Evolutionary conservation across 1,140 invertebrate genomes (phyloP).

Genomic region (Magallana ariakensis): DNA sequence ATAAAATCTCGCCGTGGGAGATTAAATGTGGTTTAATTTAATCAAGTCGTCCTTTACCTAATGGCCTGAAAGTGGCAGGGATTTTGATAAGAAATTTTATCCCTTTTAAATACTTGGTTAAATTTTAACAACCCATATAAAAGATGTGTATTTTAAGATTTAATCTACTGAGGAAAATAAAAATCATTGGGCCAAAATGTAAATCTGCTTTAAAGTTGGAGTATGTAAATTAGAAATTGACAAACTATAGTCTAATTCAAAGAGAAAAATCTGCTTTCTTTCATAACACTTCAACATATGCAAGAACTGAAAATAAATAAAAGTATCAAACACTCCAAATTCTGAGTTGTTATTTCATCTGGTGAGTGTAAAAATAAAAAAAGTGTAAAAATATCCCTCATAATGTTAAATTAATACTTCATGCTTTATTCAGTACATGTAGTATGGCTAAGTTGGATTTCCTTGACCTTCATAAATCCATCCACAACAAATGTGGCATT

Average conservation of each 20-base stretch:
- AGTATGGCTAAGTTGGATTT: too few species aligned
- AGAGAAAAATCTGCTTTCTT: background rate
- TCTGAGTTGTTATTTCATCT: too few species aligned
- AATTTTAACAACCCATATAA: slow-evolving; percentile 18
- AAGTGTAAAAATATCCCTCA: too few species aligned
- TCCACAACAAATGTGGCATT: too few species aligned
- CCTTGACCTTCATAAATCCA: too few species aligned
- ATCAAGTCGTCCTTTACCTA: background rate
- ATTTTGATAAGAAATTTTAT: slow-evolving; percentile 29
- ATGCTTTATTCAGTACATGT: too few species aligned
- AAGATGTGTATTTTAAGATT: slow-evolving; percentile 4
- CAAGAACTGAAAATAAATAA: too few species aligned
- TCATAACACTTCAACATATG: background rate
- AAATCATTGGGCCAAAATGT: background rate
- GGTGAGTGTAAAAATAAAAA: too few species aligned
- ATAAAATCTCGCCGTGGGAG: background rate
- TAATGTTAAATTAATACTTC: too few species aligned
- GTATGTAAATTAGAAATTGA: background rate
- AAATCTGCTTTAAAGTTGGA: background rate
- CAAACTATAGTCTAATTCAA: background rate
- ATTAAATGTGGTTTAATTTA: slow-evolving; percentile 31
- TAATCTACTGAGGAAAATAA: background rate
- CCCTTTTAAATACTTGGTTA: slow-evolving; percentile 7
- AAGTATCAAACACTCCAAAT: too few species aligned
- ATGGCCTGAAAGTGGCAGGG: slow-evolving; percentile 1